Evolutionary conservation across 2,888 invertebrate species (phyloP).

Genomic region (Zeuzera pyrina): DNA sequence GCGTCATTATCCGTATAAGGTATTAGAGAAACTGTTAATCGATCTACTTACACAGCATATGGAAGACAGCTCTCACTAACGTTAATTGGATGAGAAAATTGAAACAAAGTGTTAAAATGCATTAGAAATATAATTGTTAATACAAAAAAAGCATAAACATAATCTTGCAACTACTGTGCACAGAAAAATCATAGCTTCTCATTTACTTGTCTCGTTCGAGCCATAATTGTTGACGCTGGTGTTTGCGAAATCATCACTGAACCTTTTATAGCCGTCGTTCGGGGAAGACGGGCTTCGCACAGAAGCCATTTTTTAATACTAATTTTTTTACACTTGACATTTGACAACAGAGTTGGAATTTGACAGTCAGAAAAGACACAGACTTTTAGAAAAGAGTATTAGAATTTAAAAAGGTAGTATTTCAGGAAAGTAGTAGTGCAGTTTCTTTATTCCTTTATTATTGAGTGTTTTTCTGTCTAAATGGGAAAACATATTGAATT

Average conservation of each 20-base stretch:
- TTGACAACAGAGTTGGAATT: too few relatives aligned
- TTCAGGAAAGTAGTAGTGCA: too few relatives aligned
- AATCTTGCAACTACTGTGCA: conserved; percentile 61
- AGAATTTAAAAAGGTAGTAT: too few relatives aligned
- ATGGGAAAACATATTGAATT: too few relatives aligned
- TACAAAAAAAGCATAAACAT: conserved; percentile 56
- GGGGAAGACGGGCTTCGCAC: conserved; percentile 71
- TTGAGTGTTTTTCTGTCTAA: too few relatives aligned
- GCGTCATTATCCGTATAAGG: conserved; percentile 38
- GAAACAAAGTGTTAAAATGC: conserved; percentile 57
- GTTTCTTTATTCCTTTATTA: too few relatives aligned
- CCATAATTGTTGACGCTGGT: conserved; percentile 75
- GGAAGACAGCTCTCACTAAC: conserved; percentile 17
- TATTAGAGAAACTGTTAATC: conserved; percentile 26
- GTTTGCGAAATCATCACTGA: conserved; percentile 75
- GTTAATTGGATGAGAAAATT: conserved; percentile 36
- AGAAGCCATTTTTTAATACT: conserved; percentile 69
- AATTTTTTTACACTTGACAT: too few relatives aligned
- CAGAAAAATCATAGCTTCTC: conserved; percentile 51
- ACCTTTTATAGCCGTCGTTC: conserved; percentile 77
- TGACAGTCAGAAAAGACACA: too few relatives aligned
- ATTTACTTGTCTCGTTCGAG: conserved; percentile 75
- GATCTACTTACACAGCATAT: conserved; percentile 23
- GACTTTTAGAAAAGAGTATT: too few relatives aligned
- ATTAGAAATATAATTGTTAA: conserved; percentile 62